Evolutionary conservation across 2,797 vertebrate genomes (phyloP).

Genomic region (Balearica regulorum): DNA sequence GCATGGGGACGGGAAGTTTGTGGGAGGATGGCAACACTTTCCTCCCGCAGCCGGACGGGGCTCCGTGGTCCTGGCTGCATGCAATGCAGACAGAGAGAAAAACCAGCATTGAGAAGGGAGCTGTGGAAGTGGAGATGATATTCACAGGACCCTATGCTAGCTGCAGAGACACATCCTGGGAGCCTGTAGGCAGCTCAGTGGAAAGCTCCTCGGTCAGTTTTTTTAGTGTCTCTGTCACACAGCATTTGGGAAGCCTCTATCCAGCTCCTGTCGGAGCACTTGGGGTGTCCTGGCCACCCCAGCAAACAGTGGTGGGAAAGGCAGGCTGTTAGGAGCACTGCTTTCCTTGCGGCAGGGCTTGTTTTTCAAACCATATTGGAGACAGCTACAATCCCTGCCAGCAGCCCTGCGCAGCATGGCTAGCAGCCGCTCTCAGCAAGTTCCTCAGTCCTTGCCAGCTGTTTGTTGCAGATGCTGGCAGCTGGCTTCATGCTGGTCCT

Average conservation of each 20-base stretch:
- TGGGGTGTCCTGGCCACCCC: not conserved
- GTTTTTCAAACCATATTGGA: not conserved
- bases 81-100: not conserved
- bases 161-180: not conserved
- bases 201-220: not conserved
- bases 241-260: accelerated
- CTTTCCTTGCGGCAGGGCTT: not conserved
- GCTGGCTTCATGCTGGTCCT: not conserved
- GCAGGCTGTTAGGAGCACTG: not conserved
- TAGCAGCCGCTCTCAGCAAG: not conserved
- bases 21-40: not conserved
- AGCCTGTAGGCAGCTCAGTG: not conserved
- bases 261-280: not conserved
- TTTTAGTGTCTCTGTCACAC: not conserved
- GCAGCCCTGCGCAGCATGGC: not conserved
- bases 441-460: not conserved
- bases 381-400: not conserved
- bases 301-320: not conserved
- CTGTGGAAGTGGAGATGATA: not conserved
- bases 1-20: accelerated
- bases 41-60: not conserved
- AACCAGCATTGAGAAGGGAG: not conserved
- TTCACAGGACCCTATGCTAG: not conserved
- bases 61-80: not conserved
- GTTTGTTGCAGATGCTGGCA: not conserved